Conservation (phyloP, 2,113 vertebrate species). For the Elaphurus davidianus region DNA sequence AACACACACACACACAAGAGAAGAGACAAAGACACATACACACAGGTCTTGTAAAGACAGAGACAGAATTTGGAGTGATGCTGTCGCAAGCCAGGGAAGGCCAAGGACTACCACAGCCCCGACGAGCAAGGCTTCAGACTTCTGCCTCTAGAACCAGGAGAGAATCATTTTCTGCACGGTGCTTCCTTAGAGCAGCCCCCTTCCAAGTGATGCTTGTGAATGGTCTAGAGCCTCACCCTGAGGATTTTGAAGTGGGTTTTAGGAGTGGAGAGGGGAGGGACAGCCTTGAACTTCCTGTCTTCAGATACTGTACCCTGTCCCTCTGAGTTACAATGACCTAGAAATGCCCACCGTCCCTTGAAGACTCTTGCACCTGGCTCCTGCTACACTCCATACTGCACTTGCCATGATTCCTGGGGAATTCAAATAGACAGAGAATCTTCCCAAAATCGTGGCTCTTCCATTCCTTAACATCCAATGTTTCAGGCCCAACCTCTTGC, state of each 20-base stretch:
- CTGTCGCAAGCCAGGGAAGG: not conserved
- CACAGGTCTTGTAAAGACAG: not conserved
- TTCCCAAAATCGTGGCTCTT: not conserved
- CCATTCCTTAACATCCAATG: accelerated
- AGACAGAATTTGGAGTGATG: not conserved
- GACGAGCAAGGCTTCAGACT: not conserved
- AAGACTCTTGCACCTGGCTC: not conserved
- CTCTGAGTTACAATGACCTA: not conserved
- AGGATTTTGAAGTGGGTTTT: not conserved
- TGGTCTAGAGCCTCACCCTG: not conserved
- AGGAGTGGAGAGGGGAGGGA: not conserved
- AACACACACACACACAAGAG: not conserved
- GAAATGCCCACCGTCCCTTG: not conserved
- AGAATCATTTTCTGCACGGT: not conserved
- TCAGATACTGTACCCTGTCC: not conserved
- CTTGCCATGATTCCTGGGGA: not conserved
- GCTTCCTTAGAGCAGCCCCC: not conserved
- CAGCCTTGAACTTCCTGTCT: not conserved
- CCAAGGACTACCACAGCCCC: not conserved
- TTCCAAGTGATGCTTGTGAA: not conserved
- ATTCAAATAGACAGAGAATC: not conserved
- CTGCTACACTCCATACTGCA: accelerated
- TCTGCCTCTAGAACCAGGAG: not conserved
- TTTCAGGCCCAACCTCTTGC: not conserved
- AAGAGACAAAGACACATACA: too few relatives aligned